Evolutionary conservation across 2,888 invertebrate species (phyloP).

Genomic region (Epinotia bilunana): DNA sequence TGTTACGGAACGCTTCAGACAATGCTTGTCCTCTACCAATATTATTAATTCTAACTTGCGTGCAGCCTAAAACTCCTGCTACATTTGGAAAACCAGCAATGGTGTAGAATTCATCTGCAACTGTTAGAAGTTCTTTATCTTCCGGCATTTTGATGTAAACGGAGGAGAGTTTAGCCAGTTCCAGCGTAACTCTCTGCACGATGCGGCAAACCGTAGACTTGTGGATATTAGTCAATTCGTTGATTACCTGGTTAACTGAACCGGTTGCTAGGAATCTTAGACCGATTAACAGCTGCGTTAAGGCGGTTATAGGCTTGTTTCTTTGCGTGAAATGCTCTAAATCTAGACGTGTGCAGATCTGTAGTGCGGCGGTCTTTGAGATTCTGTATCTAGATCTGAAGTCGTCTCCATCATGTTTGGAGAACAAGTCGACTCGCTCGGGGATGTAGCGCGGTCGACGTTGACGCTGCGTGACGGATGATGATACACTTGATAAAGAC

Average conservation of each 20-base stretch:
- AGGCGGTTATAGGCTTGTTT: not conserved
- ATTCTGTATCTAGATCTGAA: slow-evolving; percentile 5
- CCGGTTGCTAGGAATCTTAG: slow-evolving; percentile 3
- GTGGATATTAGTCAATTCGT: not conserved
- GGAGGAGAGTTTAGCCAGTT: not conserved
- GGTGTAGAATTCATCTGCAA: not conserved
- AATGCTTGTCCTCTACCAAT: not conserved
- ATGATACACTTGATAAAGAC: slow-evolving; percentile 3
- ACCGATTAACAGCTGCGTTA: not conserved
- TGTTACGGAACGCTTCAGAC: slow-evolving; percentile 9
- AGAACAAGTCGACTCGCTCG: slow-evolving; percentile 3
- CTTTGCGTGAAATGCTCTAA: not conserved
- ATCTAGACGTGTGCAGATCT: not conserved
- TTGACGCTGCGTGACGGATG: not conserved
- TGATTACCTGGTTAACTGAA: not conserved
- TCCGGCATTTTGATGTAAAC: slow-evolving; percentile 12
- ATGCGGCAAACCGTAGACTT: slow-evolving; percentile 1
- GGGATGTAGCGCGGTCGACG: not conserved
- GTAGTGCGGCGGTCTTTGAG: not conserved
- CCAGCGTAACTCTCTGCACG: not conserved
- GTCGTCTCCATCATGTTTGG: slow-evolving; percentile 2
- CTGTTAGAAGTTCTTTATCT: not conserved
- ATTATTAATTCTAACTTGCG: not conserved
- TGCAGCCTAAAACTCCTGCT: not conserved
- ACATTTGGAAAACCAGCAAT: not conserved